phyloP scores from a whole-genome alignment of 2,888 invertebrate species.

The Coelinius sp. region DNA sequence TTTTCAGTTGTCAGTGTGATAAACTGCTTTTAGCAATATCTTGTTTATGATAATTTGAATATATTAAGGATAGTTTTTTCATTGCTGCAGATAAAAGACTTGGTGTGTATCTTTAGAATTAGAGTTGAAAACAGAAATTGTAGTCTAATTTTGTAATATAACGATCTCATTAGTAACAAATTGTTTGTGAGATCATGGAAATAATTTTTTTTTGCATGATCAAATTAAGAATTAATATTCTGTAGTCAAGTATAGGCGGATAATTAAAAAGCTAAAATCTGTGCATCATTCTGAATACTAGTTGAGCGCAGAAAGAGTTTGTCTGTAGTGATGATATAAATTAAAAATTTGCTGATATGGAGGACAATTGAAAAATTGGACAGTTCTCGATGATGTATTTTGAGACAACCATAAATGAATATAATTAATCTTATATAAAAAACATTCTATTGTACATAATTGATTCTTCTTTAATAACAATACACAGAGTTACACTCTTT shows the following conservation, averaged over 20 bases:
- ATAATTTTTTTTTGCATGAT: neutral
- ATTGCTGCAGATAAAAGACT: neutral
- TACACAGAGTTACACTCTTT: constrained; percentile 31
- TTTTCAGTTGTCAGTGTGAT: too few species aligned
- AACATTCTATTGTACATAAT: constrained; percentile 57
- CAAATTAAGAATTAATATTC: too few species aligned
- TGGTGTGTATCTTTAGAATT: neutral
- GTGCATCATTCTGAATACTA: too few species aligned
- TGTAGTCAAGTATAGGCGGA: too few species aligned
- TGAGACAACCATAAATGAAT: too few species aligned
- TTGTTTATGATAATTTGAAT: neutral
- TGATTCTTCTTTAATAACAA: constrained; percentile 59
- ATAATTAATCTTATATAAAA: neutral
- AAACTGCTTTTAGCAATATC: neutral
- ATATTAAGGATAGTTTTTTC: neutral
- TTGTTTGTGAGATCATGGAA: constrained; percentile 1
- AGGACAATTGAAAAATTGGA: too few species aligned
- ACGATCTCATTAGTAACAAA: constrained; percentile 16
- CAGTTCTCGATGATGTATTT: too few species aligned
- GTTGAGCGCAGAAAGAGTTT: too few species aligned
- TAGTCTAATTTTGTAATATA: constrained; percentile 2
- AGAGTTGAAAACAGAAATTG: neutral
- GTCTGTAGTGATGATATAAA: too few species aligned
- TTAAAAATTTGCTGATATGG: too few species aligned
- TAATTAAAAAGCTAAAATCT: too few species aligned